A percentile compares a stretch with the other conserved stretches of the same genome.
phyloP scores from a whole-genome alignment of 2,888 invertebrate genomes.

The Antheraea assamensis region DNA sequence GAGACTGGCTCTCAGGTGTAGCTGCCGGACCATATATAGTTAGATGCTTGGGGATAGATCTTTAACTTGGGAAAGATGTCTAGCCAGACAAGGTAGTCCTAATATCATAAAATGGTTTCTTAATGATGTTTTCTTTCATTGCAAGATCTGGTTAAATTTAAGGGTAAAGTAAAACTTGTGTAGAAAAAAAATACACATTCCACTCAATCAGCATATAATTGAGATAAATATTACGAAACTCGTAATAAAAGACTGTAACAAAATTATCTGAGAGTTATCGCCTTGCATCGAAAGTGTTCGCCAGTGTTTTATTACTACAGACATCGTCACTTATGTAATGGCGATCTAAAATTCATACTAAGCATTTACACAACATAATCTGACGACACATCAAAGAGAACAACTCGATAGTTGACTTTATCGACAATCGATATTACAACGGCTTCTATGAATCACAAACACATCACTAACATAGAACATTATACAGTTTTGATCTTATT shows the following conservation, averaged over 20 bases:
- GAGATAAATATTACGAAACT: conserved; percentile 28
- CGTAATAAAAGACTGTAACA: conserved; percentile 27
- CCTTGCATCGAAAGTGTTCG: conserved; percentile 33
- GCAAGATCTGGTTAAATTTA: too few species aligned
- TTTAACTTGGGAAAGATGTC: too few species aligned
- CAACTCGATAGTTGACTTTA: conserved; percentile 31
- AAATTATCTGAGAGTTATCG: conserved; percentile 34
- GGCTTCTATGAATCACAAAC: not conserved
- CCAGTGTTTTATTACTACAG: conserved; percentile 27
- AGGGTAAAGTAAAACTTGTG: not conserved
- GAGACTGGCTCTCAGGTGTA: too few species aligned
- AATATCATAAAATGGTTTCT: too few species aligned
- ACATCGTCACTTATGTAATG: conserved; percentile 35
- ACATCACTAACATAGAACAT: conserved; percentile 16
- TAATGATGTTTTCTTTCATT: too few species aligned
- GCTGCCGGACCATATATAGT: too few species aligned
- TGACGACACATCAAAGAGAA: conserved; percentile 33
- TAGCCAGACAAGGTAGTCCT: too few species aligned
- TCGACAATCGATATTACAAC: conserved; percentile 28
- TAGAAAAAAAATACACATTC: not conserved
- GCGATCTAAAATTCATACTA: conserved; percentile 32
- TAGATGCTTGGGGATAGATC: too few species aligned
- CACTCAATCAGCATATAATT: conserved; percentile 24
- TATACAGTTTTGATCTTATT: conserved; percentile 17
- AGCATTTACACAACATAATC: conserved; percentile 33